Percentiles rank a stretch among this genome's conserved stretches.
These are phyloP conservation scores for Ctenicera cuprea DNA, from an alignment of 2,888 invertebrate species.

Conservation along the genomic window DNA sequence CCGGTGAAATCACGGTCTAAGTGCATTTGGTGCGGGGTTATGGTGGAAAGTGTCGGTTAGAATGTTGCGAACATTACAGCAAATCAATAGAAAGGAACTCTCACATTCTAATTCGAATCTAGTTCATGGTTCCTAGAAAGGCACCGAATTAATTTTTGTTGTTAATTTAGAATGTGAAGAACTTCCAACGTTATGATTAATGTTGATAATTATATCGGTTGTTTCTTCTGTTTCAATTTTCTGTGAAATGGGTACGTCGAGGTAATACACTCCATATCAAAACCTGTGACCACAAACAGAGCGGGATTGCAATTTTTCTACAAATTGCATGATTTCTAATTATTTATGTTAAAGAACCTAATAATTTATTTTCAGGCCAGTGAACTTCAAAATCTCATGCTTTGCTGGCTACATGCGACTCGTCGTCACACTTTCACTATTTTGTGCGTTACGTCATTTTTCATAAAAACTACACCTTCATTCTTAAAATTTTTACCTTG, in stretches of 20 bases:
- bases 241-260: constrained; percentile 29
- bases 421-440: constrained; percentile 61
- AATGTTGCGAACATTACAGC: constrained; percentile 37
- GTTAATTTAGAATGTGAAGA: constrained; percentile 55
- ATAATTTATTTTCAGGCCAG: constrained; percentile 47
- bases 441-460: constrained; percentile 45
- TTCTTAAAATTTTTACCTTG: constrained; percentile 40
- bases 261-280: constrained; percentile 15
- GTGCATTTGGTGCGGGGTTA: constrained; percentile 1
- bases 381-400: constrained; percentile 56
- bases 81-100: constrained; percentile 60
- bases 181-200: constrained; percentile 53
- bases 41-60: constrained; percentile 30
- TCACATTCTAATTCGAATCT: constrained; percentile 62
- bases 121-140: constrained; percentile 56
- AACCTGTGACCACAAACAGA: not conserved
- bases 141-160: constrained; percentile 51
- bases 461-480: constrained; percentile 24
- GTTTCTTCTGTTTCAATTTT: constrained; percentile 35
- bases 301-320: constrained; percentile 4
- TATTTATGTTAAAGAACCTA: not conserved
- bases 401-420: constrained; percentile 37
- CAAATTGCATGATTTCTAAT: not conserved
- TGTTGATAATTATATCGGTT: constrained; percentile 53
- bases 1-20: constrained; percentile 57